Base-by-base conservation (phyloP, 2,888 invertebrate genomes). In the Mythimna impura region DNA sequence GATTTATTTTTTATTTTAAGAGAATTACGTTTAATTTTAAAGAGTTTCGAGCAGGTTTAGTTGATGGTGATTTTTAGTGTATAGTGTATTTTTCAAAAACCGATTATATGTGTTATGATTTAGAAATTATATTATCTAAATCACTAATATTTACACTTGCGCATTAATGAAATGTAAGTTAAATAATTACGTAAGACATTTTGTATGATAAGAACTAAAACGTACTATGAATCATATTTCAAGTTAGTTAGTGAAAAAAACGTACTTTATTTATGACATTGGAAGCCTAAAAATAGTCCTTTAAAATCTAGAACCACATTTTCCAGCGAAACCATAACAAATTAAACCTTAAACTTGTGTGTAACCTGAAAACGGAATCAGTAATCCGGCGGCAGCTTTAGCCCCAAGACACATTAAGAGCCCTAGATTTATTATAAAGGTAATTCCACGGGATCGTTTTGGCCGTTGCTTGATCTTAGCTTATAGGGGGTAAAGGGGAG, bases 351-450 rank as follows among this genome's bases (percentile, higher is more conserved):
- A 71, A 81, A 71, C 63, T 50, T 25, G 57, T n/a, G 61, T 63
- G 62, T 62, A 71, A 74, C 77, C 68, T 76, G 76, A 73, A 75
- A 75, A 68, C 68, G 74, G 73, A 72, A 68, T 52, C 69, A 57
- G 67, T 80, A 85, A 85, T 80, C 78, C 63, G 30, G 20, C 63
- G 30, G 20, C 34, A 30, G 65, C 76, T 74, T 76, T 72, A 80
- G 78, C 71, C 60, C 52, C 71, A 62, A 70, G 85, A 82, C 78
- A 82, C 82, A 85, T 80, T 83, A 75, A 83, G 80, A 78, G 76
- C 80, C 76, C 83, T 80, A 73, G 78, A 85, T 85, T 85, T 85
- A 85, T 85, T 80, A 71, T 83, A 76, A 72, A 76, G 72, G 80
- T 81, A 82, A 83, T 83, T 77, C 76, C 63, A 72, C 64, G 66